Percentiles rank a stretch among this genome's conserved stretches.
These are phyloP conservation scores for Drosophila barbarae DNA, from an alignment of 2,888 invertebrate genomes.

Conservation along the genomic window DNA sequence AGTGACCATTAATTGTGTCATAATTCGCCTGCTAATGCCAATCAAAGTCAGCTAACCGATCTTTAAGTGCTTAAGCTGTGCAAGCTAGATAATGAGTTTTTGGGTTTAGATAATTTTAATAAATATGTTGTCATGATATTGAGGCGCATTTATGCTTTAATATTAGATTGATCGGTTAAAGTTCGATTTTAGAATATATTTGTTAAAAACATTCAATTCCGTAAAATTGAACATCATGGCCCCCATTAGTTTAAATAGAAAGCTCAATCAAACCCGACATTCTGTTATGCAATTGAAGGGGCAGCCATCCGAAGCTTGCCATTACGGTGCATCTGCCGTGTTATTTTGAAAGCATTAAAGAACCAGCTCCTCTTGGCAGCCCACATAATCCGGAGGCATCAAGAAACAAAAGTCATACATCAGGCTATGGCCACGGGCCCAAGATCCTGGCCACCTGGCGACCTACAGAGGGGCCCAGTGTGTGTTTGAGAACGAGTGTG, in stretches of 20 bases:
- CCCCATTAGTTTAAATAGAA: not conserved
- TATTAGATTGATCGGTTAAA: not conserved
- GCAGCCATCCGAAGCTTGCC: constrained; percentile 17
- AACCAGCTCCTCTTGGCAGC: constrained; percentile 18
- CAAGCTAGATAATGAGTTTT: too few species aligned
- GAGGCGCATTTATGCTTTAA: too few species aligned
- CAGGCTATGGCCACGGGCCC: constrained; percentile 41
- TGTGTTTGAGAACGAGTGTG: constrained; percentile 12
- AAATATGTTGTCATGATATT: too few species aligned
- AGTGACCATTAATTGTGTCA: constrained; percentile 39
- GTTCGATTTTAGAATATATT: not conserved
- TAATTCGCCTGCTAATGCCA: constrained; percentile 44
- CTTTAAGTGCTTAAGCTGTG: too few species aligned
- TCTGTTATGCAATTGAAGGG: not conserved
- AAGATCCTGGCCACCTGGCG: constrained; percentile 51
- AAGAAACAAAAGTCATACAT: constrained; percentile 56
- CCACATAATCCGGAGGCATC: constrained; percentile 37
- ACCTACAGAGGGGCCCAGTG: constrained; percentile 40
- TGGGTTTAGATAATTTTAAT: too few species aligned
- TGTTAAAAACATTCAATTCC: not conserved
- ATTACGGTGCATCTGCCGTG: constrained; percentile 27
- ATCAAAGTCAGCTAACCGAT: constrained; percentile 16
- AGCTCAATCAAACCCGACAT: not conserved
- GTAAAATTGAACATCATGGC: not conserved
- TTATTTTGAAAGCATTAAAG: constrained; percentile 26